These are phyloP conservation scores for Monodelphis domestica DNA, from an alignment of 2,797 vertebrate genomes.

Conservation along the genomic window DNA sequence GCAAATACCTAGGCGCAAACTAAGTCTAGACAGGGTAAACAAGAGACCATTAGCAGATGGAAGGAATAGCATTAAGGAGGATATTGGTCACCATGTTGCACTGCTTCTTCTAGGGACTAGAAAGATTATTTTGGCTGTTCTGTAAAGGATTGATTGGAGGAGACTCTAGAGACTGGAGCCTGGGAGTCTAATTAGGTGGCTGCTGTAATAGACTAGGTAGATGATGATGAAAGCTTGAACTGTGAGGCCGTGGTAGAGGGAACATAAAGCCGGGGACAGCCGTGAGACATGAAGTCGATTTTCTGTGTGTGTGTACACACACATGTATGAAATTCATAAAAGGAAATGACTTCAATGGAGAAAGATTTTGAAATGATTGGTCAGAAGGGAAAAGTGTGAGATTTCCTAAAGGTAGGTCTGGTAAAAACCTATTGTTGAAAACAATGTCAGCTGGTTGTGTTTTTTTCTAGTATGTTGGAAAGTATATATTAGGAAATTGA, in stretches of 20 bases:
- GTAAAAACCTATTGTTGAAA: slow-evolving; percentile 13
- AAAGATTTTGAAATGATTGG: background rate
- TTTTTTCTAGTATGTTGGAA: background rate
- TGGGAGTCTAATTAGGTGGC: background rate
- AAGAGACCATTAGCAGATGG: too few relatives aligned
- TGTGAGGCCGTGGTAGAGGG: too few relatives aligned
- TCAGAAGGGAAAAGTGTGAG: slow-evolving; percentile 3
- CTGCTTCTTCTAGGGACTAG: background rate
- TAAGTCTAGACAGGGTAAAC: too few relatives aligned
- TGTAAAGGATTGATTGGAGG: background rate
- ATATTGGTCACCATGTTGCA: background rate
- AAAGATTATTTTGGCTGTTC: background rate
- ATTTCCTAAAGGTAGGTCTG: too few relatives aligned
- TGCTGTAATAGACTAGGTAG: background rate
- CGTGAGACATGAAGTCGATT: background rate
- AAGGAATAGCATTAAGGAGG: background rate
- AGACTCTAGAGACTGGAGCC: background rate
- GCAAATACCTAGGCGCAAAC: too few relatives aligned
- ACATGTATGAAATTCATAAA: background rate
- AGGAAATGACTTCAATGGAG: background rate
- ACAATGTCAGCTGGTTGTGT: background rate
- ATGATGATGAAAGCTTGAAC: too few relatives aligned
- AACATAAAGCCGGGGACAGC: background rate
- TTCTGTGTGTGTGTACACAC: background rate
- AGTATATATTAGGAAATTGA: background rate